A percentile compares a stretch with the other conserved stretches of the same genome.
Evolutionary conservation across 2,888 invertebrate genomes (phyloP).

Genomic region (Orthosia gracilis): DNA sequence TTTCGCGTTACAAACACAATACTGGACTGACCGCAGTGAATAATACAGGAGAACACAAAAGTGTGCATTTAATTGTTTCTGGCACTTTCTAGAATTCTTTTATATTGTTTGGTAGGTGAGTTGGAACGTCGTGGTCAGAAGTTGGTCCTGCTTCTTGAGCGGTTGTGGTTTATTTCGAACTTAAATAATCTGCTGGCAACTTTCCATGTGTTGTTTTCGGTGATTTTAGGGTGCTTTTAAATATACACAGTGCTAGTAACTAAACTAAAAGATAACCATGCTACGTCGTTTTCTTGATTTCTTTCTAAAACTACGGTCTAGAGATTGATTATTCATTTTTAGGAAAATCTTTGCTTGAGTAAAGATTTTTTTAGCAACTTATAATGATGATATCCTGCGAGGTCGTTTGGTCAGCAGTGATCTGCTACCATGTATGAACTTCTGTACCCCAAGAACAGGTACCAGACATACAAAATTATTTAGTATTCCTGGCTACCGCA

Average conservation of each 20-base stretch:
- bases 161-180: background rate
- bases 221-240: background rate
- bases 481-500: too few relatives aligned
- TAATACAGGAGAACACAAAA: constrained; percentile 40
- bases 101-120: constrained; percentile 6
- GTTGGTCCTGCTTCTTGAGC: background rate
- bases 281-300: too few relatives aligned
- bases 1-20: constrained; percentile 54
- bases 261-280: too few relatives aligned
- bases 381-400: too few relatives aligned
- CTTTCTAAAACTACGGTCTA: background rate
- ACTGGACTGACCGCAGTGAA: constrained; percentile 52
- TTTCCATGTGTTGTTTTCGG: background rate
- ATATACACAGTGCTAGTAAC: background rate
- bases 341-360: too few relatives aligned
- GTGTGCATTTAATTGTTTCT: constrained; percentile 51
- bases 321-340: too few relatives aligned
- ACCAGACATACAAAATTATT: too few relatives aligned
- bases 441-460: too few relatives aligned
- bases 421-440: too few relatives aligned
- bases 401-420: too few relatives aligned
- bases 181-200: background rate
- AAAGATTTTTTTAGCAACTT: too few relatives aligned
- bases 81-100: constrained; percentile 35
- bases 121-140: background rate